Base-by-base conservation (phyloP, 1,140 invertebrate genomes). In the Schlechtendalia chinensis region DNA sequence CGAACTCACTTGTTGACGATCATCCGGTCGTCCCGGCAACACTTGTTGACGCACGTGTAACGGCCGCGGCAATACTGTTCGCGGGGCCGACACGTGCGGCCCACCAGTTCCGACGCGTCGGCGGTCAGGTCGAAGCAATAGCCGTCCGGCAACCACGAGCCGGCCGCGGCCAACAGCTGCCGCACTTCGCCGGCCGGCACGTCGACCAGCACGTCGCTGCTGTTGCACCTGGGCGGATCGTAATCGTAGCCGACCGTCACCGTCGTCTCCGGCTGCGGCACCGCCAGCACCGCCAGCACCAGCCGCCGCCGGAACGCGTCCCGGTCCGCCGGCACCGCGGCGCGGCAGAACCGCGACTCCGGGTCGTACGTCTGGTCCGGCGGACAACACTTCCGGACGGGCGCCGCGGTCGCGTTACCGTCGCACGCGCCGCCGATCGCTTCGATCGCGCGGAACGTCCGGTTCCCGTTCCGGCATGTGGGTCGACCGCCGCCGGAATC, bases 41-140 rank as follows among this genome's bases (percentile, higher is more conserved):
- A 79, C 27, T 63, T 79, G 54, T 59, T 79, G 54, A 29, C 75
- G 75, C 75, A 79, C 58, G 75, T 63, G 58, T 61, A 29, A 72
- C 24, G n/a, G 56, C 22, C 56, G 4, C 16, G 39, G 17, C 75
- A 79, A 19, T 79, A 59, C 12, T 61, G 29, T 24, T 79, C 22
- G 10, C 75, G 56, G 5, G 75, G 75, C 32, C n/a, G 75, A 4
- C 75, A 79, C 56, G 54, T 53, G n/a, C 74, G 19, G 29, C 32
- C 74, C 29, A 77, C 56, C 5, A 77, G 56, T 4, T 17, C n/a
- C 1, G 32, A 39, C 32, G 32, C 32, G 14, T 24, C 22, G 22
- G 5, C 75, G 5, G 56, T 63, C 29, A 79, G 4, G 45, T 79
- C 75, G 24, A 79, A 58, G n/a, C 75, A 79, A 50, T 27, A 27